Base-by-base conservation (phyloP, 2,113 vertebrate species). In the Castor canadensis region DNA sequence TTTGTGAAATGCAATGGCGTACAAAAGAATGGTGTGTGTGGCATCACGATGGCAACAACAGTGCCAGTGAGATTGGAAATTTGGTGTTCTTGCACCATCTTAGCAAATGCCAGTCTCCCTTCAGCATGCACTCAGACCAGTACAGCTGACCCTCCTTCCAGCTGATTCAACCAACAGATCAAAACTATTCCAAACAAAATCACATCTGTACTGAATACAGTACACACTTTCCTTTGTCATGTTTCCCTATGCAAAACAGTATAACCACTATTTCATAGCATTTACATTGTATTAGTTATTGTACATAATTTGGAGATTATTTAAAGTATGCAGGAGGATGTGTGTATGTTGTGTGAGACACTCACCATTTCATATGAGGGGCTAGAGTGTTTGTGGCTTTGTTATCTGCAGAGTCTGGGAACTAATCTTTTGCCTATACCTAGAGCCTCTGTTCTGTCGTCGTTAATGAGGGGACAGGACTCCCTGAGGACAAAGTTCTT, bases 41-140 rank as follows among this genome's bases (percentile, higher is more conserved):
- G 9, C 4, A 2, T 32, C 2, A 1, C 0, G 2, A 35, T 26
- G 0, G 6, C 67, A 19, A 16, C 1, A 7, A n/a, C n/a, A 32
- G 75, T 16, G 5, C 9, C 45, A 2, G 38, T 0, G 1, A 52
- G n/a, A 19, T 0, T 5, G n/a, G 35, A 64, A 35, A 52, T 28
- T 49, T 24, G 43, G 35, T 85, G 22, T 64, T 64, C 38, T 52
- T 38, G 75, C 9, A n/a, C 28, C 4, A 22, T 1, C 28, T 4
- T 24, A 24, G n/a, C 0, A 6, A 66, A 32, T 0, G 3, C 20
- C 9, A 11, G 38, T 45, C 62, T 76, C 22, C 64, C 30, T 38
- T 72, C 0, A 15, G 28, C 47, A 43, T 30, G 76, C 15, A 30
- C 35, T 76, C 45, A 56, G 24, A 35, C 43, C 66, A 10, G 4